phyloP scores from a whole-genome alignment of 92 coral and sea anemone genomes.

The Epizoanthus stellaris region DNA sequence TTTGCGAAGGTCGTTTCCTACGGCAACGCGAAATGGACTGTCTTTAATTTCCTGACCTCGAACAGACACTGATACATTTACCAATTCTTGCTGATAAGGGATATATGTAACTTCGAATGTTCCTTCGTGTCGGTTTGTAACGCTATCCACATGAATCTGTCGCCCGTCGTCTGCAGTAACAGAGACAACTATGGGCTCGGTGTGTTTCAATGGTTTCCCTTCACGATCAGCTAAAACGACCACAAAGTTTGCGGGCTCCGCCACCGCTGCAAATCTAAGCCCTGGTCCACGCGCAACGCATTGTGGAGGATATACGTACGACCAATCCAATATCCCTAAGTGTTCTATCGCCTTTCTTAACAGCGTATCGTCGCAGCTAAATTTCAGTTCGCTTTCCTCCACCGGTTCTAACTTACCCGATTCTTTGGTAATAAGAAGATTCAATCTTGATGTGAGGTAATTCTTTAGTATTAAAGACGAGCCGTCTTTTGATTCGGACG shows the following conservation, averaged over 20 bases:
- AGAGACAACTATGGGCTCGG: slow-evolving; percentile 44
- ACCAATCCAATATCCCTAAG: slow-evolving; percentile 62
- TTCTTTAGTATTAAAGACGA: slow-evolving; percentile 52
- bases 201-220: slow-evolving; percentile 37
- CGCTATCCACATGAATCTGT: slow-evolving; percentile 49
- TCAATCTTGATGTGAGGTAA: slow-evolving; percentile 55
- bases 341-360: slow-evolving; percentile 58
- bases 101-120: slow-evolving; percentile 65
- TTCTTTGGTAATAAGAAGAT: slow-evolving; percentile 48
- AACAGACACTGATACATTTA: slow-evolving; percentile 48
- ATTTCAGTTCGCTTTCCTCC: slow-evolving; percentile 51
- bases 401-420: slow-evolving; percentile 48
- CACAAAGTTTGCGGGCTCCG: slow-evolving; percentile 56
- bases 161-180: slow-evolving; percentile 49
- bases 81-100: slow-evolving; percentile 47
- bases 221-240: slow-evolving; percentile 60
- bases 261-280: slow-evolving; percentile 49
- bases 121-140: slow-evolving; percentile 48
- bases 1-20: slow-evolving; percentile 46
- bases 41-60: slow-evolving; percentile 56
- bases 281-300: slow-evolving; percentile 74
- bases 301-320: slow-evolving; percentile 43
- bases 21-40: slow-evolving; percentile 63
- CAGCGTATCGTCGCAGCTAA: slow-evolving; percentile 66
- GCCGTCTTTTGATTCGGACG: slow-evolving; percentile 49